These are phyloP conservation scores for Bathynomus jamesi DNA, from an alignment of 1,140 invertebrate genomes.

Conservation along the genomic window DNA sequence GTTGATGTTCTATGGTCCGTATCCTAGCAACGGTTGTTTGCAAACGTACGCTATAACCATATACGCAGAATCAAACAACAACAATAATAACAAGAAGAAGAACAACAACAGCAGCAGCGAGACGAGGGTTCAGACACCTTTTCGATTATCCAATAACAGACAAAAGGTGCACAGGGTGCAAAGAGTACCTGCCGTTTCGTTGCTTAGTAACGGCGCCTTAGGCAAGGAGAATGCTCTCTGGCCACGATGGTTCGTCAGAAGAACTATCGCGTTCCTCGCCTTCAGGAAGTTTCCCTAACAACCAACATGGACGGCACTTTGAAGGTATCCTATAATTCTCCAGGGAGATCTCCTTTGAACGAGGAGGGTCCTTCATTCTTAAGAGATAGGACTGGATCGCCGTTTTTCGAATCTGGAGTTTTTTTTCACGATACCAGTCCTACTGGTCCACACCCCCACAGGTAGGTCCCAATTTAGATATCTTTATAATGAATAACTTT, in stretches of 20 bases:
- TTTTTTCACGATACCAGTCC: not conserved
- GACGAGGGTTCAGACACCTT: no score
- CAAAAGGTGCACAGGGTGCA: no score
- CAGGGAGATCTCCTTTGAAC: not conserved
- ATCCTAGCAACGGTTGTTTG: no score
- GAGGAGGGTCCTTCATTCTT: not conserved
- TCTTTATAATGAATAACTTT: slow-evolving; percentile 18
- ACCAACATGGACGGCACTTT: not conserved
- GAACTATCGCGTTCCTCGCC: not conserved
- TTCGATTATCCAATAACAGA: no score
- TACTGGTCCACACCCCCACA: not conserved
- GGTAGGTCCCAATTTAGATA: not conserved
- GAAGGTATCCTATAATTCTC: not conserved
- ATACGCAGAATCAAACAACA: no score
- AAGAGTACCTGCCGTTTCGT: no score
- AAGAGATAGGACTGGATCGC: not conserved
- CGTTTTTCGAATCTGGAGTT: not conserved
- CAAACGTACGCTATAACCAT: no score
- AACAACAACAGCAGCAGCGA: no score
- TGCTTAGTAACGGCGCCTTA: no score
- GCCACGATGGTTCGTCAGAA: not conserved
- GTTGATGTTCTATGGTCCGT: no score
- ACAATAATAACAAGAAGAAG: no score
- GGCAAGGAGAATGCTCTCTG: not conserved
- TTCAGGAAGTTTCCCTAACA: not conserved